Conservation (phyloP, 2,113 vertebrate genomes). For the Rhegmatorhina hoffmannsi region DNA sequence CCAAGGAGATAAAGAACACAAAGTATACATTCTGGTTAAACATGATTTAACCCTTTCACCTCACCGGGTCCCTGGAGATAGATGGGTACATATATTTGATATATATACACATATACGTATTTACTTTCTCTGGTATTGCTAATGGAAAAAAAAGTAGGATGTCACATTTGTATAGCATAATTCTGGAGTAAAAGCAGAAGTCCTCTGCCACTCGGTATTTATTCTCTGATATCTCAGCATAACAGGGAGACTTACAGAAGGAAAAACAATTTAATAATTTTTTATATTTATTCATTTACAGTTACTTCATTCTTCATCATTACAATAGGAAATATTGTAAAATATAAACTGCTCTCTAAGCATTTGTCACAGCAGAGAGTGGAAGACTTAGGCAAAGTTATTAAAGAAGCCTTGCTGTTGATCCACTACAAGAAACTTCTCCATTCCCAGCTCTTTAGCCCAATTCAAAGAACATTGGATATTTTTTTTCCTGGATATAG, state of each 20-base stretch:
- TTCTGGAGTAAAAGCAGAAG: background rate
- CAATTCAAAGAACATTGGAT: background rate
- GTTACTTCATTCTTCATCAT: background rate
- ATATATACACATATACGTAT: accelerated
- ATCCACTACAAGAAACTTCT: background rate
- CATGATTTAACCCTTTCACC: slow-evolving; percentile 68
- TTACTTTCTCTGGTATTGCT: background rate
- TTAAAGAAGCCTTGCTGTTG: too few species aligned
- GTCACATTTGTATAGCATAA: background rate
- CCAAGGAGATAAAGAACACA: slow-evolving; percentile 81
- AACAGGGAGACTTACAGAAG: background rate
- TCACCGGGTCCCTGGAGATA: background rate
- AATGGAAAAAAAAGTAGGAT: background rate
- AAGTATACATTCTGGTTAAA: slow-evolving; percentile 75
- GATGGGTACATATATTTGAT: background rate
- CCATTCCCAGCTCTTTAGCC: background rate
- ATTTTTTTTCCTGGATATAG: background rate
- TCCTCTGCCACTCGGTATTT: background rate
- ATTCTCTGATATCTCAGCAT: background rate
- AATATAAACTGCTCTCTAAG: background rate
- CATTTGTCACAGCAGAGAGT: background rate
- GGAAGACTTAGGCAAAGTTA: too few species aligned
- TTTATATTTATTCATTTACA: background rate
- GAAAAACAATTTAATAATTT: background rate
- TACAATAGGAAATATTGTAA: background rate